Base-by-base conservation (phyloP, 2,888 invertebrate genomes). In the Hyles lineata region DNA sequence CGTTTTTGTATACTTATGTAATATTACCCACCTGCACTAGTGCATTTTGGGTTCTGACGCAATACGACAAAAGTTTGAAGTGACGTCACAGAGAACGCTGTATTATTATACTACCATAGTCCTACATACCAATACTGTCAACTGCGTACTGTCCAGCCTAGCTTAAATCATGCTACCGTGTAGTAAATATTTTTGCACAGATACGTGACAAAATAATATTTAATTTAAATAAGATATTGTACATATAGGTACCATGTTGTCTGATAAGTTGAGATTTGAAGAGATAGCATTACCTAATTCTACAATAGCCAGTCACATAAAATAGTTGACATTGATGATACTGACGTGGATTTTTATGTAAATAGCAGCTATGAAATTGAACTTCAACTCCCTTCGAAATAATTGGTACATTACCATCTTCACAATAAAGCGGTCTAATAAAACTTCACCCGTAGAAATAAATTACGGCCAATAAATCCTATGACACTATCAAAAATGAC, bases 1-100 rank as follows among this genome's bases (percentile, higher is more conserved):
- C 11, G 29, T 58, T 74, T 55, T 76, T 75, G 50, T 60, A 15
- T 70, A 67, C 71, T 74, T 58, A 71, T 67, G 70, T 70, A 52
- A 25, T 59, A 70, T 70, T 59, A 59, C 59, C 43, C 59, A 70
- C 59, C 70, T 72, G 52, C 25, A 63, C 25, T 55, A 63, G 4
- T 63, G 55, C 62, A 71, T 71, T 61, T 61, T 43, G 17, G 23
- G 15, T 43, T 67, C 43, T 67, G 67, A 67, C 67, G 67, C 23
- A 67, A 50, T 2, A 32, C n/a, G n/a, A 62, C 50, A 23, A 25
- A 61, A 61, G 60, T 23, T 23, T 11, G 5, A 23, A 23, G 43
- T 67, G 43, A 67, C 23, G 67, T 67, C 35, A 63, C 21, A 15
- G 43, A 21, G 15, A 23, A 23, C 1, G 21, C 15, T 19, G 21